Evolutionary conservation across 2,113 vertebrate genomes (phyloP).

Genomic region (Odocoileus virginianus): DNA sequence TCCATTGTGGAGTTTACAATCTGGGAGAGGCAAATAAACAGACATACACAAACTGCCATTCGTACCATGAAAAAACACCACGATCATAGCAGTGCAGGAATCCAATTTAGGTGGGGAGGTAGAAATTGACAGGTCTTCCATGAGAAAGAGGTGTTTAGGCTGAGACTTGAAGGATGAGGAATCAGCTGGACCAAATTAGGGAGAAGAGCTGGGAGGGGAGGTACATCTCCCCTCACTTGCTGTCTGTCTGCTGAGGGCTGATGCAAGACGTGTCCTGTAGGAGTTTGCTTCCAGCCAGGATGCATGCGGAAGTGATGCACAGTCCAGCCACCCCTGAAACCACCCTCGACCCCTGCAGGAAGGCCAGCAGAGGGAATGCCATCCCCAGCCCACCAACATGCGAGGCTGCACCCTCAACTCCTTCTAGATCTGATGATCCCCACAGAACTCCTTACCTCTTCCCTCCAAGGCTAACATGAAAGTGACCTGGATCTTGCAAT

Average conservation of each 20-base stretch:
- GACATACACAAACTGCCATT: neutral
- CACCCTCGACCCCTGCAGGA: neutral
- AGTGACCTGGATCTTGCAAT: neutral
- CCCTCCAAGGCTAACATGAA: neutral
- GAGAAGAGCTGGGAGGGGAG: accelerated
- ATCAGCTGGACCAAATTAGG: neutral
- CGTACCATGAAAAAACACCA: accelerated
- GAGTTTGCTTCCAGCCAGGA: neutral
- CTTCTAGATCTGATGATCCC: neutral
- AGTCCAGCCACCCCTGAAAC: neutral
- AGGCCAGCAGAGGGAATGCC: neutral
- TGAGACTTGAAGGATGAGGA: neutral
- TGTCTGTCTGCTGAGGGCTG: neutral
- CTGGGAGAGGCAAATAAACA: neutral
- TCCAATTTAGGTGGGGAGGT: neutral
- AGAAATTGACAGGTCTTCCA: neutral
- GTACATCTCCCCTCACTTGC: neutral
- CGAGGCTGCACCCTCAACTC: accelerated
- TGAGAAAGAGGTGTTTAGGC: neutral
- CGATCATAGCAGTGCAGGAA: neutral
- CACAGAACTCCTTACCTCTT: neutral
- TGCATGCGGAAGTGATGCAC: neutral
- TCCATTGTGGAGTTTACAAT: too few species aligned
- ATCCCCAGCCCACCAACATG: neutral
- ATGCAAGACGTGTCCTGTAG: too few species aligned